phyloP scores from a whole-genome alignment of 2,113 vertebrate genomes.

The mouse (Mus musculus) region GRCm39 chr10:14359001-14359500 shows the following conservation, averaged over 20 bases:
- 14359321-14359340: constrained; percentile 21
- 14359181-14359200: constrained; percentile 79
- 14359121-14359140: constrained; percentile 83
- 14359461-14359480: too few species aligned
- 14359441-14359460: too few species aligned
- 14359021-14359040: neutral
- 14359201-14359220: constrained; percentile 77
- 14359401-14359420: too few species aligned
- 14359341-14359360: constrained; percentile 84
- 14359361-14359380: too few species aligned
- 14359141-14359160: constrained; percentile 83
- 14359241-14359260: constrained; percentile 45
- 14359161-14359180: constrained; percentile 85
- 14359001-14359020: too few species aligned
- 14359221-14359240: constrained; percentile 82
- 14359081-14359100: constrained; percentile 76
- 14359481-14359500: too few species aligned
- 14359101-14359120: constrained; percentile 79
- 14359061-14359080: constrained; percentile 79
- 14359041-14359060: constrained; percentile 45
- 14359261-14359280: constrained; percentile 83
- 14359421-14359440: too few species aligned
- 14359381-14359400: too few species aligned
- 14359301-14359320: constrained; percentile 57
- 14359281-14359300: constrained; percentile 65